phyloP scores from a whole-genome alignment of 2,888 invertebrate genomes.

The Troides helena region DNA sequence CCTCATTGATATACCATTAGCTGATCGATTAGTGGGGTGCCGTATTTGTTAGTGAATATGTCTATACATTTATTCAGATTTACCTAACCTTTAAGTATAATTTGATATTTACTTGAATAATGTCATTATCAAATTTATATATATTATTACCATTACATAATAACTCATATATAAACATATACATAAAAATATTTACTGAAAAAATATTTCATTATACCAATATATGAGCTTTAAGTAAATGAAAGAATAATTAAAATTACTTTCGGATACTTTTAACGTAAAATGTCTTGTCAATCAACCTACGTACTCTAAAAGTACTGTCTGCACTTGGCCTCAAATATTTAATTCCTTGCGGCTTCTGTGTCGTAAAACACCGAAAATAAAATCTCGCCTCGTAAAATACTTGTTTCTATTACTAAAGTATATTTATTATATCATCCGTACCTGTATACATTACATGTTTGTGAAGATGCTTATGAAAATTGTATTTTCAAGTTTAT shows the following conservation, averaged over 20 bases:
- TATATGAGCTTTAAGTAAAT: conserved; percentile 60
- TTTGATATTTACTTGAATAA: conserved; percentile 37
- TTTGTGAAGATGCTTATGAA: too few relatives aligned
- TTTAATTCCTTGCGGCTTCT: conserved; percentile 65
- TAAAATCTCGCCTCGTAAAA: conserved; percentile 53
- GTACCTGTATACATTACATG: too few relatives aligned
- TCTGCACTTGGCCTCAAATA: conserved; percentile 68
- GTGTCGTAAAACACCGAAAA: conserved; percentile 65
- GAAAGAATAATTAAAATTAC: conserved; percentile 77
- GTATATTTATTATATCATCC: too few relatives aligned
- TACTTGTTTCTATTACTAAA: conserved; percentile 31
- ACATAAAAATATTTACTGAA: conserved; percentile 28
- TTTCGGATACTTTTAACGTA: conserved; percentile 57
- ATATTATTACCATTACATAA: too few relatives aligned
- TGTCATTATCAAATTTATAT: conserved; percentile 43
- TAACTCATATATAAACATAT: too few relatives aligned
- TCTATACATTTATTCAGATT: conserved; percentile 30
- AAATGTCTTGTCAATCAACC: conserved; percentile 72
- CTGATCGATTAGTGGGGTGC: conserved; percentile 74
- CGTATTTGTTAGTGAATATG: conserved; percentile 55
- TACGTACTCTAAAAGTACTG: conserved; percentile 57
- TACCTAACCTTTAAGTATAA: conserved; percentile 8
- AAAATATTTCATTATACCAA: conserved; percentile 67
- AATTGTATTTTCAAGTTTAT: too few relatives aligned
- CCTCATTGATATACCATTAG: conserved; percentile 79